Base-by-base conservation (phyloP, 1,140 invertebrate genomes). In the Drosophila yakuba region DNA sequence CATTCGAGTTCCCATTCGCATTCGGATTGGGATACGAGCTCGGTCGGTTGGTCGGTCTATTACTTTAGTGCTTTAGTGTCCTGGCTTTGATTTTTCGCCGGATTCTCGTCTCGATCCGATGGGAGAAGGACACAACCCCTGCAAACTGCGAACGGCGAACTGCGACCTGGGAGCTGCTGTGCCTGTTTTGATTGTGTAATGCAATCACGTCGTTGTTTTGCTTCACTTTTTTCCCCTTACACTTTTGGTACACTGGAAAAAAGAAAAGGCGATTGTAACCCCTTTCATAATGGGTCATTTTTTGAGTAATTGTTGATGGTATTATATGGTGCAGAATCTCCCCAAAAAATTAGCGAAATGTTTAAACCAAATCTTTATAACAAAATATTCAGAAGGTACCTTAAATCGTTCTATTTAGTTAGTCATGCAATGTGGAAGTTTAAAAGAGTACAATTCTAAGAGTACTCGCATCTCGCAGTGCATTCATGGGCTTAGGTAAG, bases 191-290 rank as follows among this genome's bases (percentile, higher is more conserved):
- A 89, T 91, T 91, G 79, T 90, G 90, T 84, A 91, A 91, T 85
- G 89, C 85, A 91, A 91, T 91, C 89, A 91, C 89, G 84, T 91
- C 84, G 84, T 83, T 88, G 80, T 91, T 91, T 85, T 91, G 83
- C 74, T 71, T 63, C 74, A 67, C 62, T 78, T 83, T 83, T 52
- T 55, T 48, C 41, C 32, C 44, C 44, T 47, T 35, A 15, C 50
- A 32, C 12, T 28, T 38, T 12, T 6, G n/a, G 5, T 52, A 23
- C 64, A 68, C 41, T 48, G 28, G 5, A 17, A 12, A 15, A 48
- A 61, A 45, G 8, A 32, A 32, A 10, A 3, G 8, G 1, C 1
- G 28, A 32, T 8, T 8, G 28, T 0, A 17, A 17, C 17, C 17
- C 17, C 1, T 17, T 17, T 17, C 17, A 17, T 17, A 17, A 17